Evolutionary conservation across 2,888 invertebrate genomes (phyloP).

Genomic region (Steinernema carpocapsae): DNA sequence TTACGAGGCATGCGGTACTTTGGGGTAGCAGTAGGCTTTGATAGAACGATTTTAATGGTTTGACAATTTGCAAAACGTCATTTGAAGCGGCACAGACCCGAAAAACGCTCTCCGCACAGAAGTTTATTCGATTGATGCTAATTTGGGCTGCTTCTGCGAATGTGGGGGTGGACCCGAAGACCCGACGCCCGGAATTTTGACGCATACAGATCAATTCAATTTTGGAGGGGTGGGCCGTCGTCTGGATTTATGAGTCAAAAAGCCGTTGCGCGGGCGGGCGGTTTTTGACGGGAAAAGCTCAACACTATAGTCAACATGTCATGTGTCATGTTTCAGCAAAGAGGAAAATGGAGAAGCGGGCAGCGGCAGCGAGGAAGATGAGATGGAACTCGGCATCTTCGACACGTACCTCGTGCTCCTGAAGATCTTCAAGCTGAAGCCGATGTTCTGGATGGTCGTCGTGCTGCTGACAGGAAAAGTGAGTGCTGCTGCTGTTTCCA

Average conservation of each 20-base stretch:
- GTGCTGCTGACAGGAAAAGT: constrained; percentile 90
- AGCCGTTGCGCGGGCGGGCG: no score
- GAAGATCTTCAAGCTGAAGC: constrained; percentile 82
- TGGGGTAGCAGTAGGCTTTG: no score
- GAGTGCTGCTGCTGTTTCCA: not conserved
- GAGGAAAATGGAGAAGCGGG: constrained; percentile 64
- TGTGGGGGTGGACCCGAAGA: constrained; percentile 21
- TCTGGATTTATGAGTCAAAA: not conserved
- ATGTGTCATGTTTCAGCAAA: constrained; percentile 29
- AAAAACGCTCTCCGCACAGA: constrained; percentile 25
- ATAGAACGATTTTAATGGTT: constrained; percentile 18
- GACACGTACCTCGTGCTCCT: constrained; percentile 84
- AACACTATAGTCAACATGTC: not conserved
- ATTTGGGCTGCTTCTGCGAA: not conserved
- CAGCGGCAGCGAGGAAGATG: constrained; percentile 72
- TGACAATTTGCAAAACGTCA: constrained; percentile 31
- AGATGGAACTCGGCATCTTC: constrained; percentile 72
- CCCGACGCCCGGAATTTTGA: constrained; percentile 31
- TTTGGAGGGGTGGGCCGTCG: not conserved
- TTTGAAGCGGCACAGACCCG: constrained; percentile 1
- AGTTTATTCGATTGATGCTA: constrained; percentile 22
- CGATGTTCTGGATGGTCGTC: constrained; percentile 80
- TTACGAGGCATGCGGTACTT: not conserved
- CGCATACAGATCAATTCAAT: constrained; percentile 22
- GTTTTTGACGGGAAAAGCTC: constrained; percentile 8